phyloP scores from a whole-genome alignment of 2,113 vertebrate species.

The Cochlearius cochlearius region DNA sequence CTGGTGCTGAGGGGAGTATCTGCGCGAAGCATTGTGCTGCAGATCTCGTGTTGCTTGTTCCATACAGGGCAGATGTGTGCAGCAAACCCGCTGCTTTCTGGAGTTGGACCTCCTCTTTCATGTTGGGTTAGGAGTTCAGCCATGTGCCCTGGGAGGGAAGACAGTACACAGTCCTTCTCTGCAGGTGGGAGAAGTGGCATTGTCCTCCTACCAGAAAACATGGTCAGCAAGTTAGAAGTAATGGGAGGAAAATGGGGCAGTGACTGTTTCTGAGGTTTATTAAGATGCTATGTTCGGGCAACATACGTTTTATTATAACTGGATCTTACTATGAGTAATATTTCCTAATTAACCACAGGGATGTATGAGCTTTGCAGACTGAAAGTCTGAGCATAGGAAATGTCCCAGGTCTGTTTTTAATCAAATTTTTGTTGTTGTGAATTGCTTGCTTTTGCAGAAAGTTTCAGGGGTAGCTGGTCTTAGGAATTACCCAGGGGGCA shows the following conservation, averaged over 20 bases:
- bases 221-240: neutral
- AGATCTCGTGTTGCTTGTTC: neutral
- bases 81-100: neutral
- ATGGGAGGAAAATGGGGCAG: neutral
- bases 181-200: neutral
- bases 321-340: constrained; percentile 26
- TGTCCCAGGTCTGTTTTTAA: constrained; percentile 23
- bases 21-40: too few relatives aligned
- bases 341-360: constrained; percentile 50
- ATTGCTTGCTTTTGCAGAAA: constrained; percentile 20
- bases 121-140: neutral
- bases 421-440: constrained; percentile 1
- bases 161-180: neutral
- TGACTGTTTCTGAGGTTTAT: constrained; percentile 16
- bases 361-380: constrained; percentile 8
- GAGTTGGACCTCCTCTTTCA: neutral
- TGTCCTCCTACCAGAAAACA: neutral
- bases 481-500: neutral
- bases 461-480: neutral
- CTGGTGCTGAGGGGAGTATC: neutral
- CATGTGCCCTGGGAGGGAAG: neutral
- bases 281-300: neutral
- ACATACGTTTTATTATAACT: constrained; percentile 13
- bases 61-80: neutral
- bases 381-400: constrained; percentile 13